A percentile compares a stretch with the other conserved stretches of the same genome.
phyloP scores from a whole-genome alignment of 2,113 vertebrate species.

The Tricholaema leucomelas region DNA sequence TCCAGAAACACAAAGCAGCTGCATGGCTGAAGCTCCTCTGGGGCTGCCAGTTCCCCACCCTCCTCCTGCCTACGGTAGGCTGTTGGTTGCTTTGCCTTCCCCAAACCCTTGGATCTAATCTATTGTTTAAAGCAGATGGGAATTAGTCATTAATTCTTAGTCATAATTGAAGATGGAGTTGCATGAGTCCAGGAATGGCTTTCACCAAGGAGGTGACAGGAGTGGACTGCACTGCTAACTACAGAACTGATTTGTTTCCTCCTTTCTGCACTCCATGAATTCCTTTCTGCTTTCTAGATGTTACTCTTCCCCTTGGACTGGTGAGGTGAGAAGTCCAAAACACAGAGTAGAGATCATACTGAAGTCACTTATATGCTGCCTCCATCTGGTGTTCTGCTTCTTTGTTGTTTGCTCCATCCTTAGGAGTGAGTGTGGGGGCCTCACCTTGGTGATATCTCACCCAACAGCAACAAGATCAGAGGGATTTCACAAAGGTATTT shows the following conservation, averaged over 20 bases:
- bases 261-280: not conserved
- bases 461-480: not conserved
- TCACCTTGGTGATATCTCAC: not conserved
- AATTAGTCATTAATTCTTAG: too few species aligned
- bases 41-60: not conserved
- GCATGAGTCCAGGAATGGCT: not conserved
- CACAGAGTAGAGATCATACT: not conserved
- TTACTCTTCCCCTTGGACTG: not conserved
- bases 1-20: not conserved
- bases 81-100: not conserved
- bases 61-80: rapidly evolving
- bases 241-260: not conserved
- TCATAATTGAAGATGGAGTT: too few species aligned
- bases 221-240: not conserved
- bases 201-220: not conserved
- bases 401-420: not conserved
- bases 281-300: not conserved
- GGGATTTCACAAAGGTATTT: not conserved
- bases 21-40: rapidly evolving
- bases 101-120: rapidly evolving
- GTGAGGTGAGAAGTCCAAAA: not conserved
- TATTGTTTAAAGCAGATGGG: not conserved
- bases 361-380: not conserved
- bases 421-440: not conserved
- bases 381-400: not conserved